These are phyloP conservation scores for Helarctos malayanus DNA, from an alignment of 2,797 vertebrate species.

Conservation along the genomic window DNA sequence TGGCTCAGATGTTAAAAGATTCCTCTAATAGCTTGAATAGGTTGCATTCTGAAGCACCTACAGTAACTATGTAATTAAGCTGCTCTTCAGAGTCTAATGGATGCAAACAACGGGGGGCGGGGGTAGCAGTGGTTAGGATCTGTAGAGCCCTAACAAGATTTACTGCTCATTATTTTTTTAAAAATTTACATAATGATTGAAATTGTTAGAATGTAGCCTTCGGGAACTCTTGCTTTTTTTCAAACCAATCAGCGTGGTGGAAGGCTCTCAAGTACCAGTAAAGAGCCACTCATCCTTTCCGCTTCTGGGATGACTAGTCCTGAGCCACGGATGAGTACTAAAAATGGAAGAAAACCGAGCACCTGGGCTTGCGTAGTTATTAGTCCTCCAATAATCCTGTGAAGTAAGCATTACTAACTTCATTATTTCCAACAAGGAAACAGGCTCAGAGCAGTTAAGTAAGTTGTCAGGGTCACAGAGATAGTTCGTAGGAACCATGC, in stretches of 20 bases:
- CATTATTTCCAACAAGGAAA: neutral
- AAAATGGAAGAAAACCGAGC: neutral
- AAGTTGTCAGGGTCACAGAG: neutral
- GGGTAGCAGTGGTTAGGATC: neutral
- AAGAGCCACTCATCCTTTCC: neutral
- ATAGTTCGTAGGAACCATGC: neutral
- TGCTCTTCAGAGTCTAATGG: neutral
- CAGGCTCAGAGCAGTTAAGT: neutral
- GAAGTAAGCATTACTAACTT: neutral
- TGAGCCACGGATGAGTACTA: neutral
- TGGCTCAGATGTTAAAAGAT: neutral
- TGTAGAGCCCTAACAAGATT: neutral
- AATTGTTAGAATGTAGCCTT: neutral
- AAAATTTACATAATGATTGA: neutral
- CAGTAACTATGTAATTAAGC: neutral
- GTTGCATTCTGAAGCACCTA: neutral
- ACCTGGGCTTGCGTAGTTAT: neutral
- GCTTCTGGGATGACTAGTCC: neutral
- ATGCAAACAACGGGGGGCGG: accelerated
- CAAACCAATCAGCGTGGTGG: neutral
- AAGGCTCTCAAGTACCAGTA: neutral
- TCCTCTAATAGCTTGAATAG: neutral
- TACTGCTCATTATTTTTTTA: neutral
- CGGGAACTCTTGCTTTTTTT: neutral
- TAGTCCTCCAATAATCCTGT: neutral